Evolutionary conservation across 2,888 invertebrate genomes (phyloP).

Genomic region (Oscheius myriophilus): DNA sequence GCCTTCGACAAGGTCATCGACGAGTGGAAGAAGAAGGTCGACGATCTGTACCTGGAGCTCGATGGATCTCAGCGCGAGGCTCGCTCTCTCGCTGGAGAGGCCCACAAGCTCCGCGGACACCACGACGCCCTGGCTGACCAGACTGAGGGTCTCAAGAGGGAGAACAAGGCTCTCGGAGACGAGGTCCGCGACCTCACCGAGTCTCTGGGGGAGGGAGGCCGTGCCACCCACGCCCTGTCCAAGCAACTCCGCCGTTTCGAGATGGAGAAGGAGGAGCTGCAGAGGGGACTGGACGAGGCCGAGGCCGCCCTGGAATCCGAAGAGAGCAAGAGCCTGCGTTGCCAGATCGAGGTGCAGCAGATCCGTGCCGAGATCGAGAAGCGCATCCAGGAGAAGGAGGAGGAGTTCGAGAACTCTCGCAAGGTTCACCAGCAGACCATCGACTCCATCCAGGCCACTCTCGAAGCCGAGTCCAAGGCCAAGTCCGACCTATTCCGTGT

Average conservation of each 20-base stretch:
- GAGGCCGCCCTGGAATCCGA: constrained; percentile 99
- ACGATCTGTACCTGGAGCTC: constrained; percentile 93
- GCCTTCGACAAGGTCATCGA: constrained; percentile 94
- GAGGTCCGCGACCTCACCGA: constrained; percentile 89
- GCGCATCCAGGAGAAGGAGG: constrained; percentile 99
- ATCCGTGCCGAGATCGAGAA: constrained; percentile 99
- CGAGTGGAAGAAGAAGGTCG: constrained; percentile 99
- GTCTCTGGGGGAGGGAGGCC: constrained; percentile 80
- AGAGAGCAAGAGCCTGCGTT: constrained; percentile 81
- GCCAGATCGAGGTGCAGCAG: constrained; percentile 89
- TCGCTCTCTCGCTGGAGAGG: constrained; percentile 98
- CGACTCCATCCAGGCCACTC: constrained; percentile 99
- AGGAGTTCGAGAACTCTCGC: constrained; percentile 97
- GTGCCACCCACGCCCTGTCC: constrained; percentile 98
- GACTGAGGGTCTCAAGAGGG: constrained; percentile 95
- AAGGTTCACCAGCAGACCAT: constrained; percentile 90
- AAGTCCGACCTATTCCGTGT: constrained; percentile 89
- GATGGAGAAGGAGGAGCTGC: constrained; percentile 99
- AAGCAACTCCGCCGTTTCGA: constrained; percentile 98
- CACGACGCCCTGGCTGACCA: constrained; percentile 72
- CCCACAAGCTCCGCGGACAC: constrained; percentile 75
- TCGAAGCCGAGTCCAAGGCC: constrained; percentile 84
- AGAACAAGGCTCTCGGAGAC: constrained; percentile 84
- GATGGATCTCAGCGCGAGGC: constrained; percentile 99
- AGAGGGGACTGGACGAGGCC: constrained; percentile 81